phyloP scores from a whole-genome alignment of 2,113 vertebrate species.

The Aegotheles bennettii region DNA sequence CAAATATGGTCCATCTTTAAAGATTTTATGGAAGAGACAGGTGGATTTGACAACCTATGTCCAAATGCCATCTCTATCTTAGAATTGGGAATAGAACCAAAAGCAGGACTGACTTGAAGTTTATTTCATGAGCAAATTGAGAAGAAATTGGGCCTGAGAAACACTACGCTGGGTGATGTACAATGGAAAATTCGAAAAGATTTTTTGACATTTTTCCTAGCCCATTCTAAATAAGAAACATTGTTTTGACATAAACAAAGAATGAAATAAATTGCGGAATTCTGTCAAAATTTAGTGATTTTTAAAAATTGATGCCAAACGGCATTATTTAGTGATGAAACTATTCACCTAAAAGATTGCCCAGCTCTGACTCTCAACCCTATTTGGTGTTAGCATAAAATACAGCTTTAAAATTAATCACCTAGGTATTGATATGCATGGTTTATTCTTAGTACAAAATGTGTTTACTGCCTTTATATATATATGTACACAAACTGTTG shows the following conservation, averaged over 20 bases:
- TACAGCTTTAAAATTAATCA: neutral
- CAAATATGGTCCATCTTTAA: neutral
- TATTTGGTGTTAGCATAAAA: neutral
- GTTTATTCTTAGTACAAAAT: neutral
- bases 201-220: neutral
- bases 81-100: neutral
- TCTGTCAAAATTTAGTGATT: neutral
- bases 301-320: too few species aligned
- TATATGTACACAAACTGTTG: neutral
- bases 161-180: neutral
- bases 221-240: neutral
- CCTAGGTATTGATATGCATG: neutral
- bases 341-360: neutral
- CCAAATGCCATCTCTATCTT: neutral
- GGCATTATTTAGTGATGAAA: neutral
- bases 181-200: neutral
- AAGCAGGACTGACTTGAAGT: neutral
- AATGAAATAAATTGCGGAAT: neutral
- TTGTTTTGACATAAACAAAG: neutral
- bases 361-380: neutral
- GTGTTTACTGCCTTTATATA: neutral
- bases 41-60: neutral
- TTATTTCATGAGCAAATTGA: neutral
- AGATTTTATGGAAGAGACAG: neutral
- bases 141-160: neutral